These are phyloP conservation scores for Pelmatolapia mariae DNA, from an alignment of 2,113 vertebrate species.

Conservation along the genomic window DNA sequence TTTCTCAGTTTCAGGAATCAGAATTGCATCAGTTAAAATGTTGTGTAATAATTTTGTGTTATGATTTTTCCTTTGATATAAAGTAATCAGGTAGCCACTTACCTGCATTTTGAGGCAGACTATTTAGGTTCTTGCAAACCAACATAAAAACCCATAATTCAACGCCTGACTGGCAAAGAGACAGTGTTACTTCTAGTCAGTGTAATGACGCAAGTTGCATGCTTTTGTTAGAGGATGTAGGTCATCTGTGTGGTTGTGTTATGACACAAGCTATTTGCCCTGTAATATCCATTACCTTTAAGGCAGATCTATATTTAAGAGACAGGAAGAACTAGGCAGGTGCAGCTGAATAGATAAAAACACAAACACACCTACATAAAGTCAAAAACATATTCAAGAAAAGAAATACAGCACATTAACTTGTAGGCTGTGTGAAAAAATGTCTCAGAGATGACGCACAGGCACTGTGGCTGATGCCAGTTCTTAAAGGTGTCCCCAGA, in stretches of 20 bases:
- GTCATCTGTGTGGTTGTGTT: neutral
- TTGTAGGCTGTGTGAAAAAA: neutral
- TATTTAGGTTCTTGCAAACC: neutral
- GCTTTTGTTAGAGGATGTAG: neutral
- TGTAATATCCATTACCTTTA: neutral
- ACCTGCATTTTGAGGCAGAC: neutral
- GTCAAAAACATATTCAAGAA: neutral
- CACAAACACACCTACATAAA: neutral
- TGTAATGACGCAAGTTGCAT: neutral
- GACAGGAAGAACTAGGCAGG: neutral
- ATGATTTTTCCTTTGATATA: neutral
- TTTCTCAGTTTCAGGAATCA: neutral
- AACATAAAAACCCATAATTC: neutral
- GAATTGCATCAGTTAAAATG: neutral
- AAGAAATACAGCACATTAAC: neutral
- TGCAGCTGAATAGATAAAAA: neutral
- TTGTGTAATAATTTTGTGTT: neutral
- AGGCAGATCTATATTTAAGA: neutral
- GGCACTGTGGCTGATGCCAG: neutral
- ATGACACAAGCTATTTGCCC: neutral
- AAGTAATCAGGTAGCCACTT: neutral
- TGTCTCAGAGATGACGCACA: neutral
- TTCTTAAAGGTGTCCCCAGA: neutral
- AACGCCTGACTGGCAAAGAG: neutral
- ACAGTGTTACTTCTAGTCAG: neutral